Conservation (phyloP, 2,888 invertebrate genomes). For the Tetanocera ferruginea region DNA sequence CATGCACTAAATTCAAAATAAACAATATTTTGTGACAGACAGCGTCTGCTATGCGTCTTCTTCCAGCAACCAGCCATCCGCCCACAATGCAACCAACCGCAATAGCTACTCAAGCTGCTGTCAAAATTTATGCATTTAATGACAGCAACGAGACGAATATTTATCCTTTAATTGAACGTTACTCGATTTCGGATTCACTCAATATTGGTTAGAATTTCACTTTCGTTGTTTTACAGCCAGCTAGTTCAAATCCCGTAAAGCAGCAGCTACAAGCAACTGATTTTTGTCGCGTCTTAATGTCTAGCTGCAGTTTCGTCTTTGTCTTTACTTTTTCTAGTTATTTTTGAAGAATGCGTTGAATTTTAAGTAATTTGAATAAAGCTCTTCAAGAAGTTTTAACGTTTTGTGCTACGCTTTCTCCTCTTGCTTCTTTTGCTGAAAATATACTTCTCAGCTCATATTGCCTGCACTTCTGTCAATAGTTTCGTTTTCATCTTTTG, state of each 20-base stretch:
- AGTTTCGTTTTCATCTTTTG: background rate
- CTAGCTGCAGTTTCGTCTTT: constrained; percentile 8
- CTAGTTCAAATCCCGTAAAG: background rate
- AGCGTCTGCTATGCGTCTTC: background rate
- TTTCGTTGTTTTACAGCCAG: background rate
- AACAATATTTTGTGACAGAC: background rate
- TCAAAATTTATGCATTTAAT: constrained; percentile 7
- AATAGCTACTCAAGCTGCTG: background rate
- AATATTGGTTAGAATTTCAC: background rate
- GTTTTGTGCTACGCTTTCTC: background rate
- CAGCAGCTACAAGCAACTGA: background rate
- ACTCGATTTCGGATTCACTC: constrained; percentile 15
- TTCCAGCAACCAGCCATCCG: background rate
- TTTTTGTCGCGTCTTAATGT: constrained; percentile 22
- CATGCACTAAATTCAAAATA: background rate
- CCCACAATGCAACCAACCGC: background rate
- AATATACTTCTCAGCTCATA: too few relatives aligned
- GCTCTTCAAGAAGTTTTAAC: constrained; percentile 6
- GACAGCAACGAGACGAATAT: background rate
- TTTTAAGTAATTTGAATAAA: constrained; percentile 27
- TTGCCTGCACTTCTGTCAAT: too few relatives aligned
- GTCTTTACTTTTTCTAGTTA: background rate
- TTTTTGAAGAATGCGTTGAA: constrained; percentile 4
- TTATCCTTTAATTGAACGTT: constrained; percentile 15
- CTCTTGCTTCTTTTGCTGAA: background rate